These are phyloP conservation scores for Catharus fuscescens DNA, from an alignment of 2,113 vertebrate species.

Conservation along the genomic window DNA sequence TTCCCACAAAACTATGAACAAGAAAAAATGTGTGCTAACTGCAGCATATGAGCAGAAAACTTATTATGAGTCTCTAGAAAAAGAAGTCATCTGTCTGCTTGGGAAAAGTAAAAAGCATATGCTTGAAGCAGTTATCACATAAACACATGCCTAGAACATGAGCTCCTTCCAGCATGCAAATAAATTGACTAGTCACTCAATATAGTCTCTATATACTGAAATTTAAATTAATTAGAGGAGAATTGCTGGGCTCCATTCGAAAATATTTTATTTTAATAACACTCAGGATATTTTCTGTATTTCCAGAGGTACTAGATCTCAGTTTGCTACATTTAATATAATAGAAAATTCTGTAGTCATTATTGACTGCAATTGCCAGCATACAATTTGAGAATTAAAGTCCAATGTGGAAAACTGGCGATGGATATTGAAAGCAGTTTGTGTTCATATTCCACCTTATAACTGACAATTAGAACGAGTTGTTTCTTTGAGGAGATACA, in stretches of 20 bases:
- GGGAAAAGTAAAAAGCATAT: slow-evolving; percentile 44
- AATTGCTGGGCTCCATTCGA: background rate
- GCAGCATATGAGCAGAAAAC: background rate
- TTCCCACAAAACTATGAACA: background rate
- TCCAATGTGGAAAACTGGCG: background rate
- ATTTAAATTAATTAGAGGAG: slow-evolving; percentile 12
- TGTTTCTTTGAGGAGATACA: background rate
- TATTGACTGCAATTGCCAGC: slow-evolving; percentile 2
- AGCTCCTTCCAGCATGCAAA: slow-evolving; percentile 10
- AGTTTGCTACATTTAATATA: background rate
- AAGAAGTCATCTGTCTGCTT: background rate
- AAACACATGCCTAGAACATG: slow-evolving; percentile 23
- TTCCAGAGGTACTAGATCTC: slow-evolving; percentile 24
- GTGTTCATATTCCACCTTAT: background rate
- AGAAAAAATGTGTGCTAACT: background rate
- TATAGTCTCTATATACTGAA: background rate
- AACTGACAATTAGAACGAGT: rapidly evolving
- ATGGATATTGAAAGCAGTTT: background rate
- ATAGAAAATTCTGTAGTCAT: slow-evolving; percentile 9
- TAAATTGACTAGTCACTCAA: slow-evolving; percentile 32
- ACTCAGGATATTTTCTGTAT: background rate
- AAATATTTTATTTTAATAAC: slow-evolving; percentile 36
- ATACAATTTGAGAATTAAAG: slow-evolving; percentile 13
- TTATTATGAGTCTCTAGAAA: background rate
- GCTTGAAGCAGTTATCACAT: slow-evolving; percentile 25